Evolutionary conservation across 1,140 invertebrate species (phyloP).

Genomic region (Trichonephila inaurata): DNA sequence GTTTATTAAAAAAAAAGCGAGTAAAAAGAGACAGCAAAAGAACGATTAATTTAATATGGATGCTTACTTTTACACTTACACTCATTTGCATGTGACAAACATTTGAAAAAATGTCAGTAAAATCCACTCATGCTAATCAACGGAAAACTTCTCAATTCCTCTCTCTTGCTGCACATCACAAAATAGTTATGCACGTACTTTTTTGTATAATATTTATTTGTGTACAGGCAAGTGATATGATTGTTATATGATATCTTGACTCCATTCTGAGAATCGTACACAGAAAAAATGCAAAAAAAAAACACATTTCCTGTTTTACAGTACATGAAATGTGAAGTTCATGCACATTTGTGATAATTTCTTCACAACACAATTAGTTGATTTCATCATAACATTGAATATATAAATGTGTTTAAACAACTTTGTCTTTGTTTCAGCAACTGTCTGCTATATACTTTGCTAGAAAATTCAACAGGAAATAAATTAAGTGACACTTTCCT

Average conservation of each 20-base stretch:
- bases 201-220: not conserved
- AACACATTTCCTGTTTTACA: not conserved
- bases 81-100: slow-evolving; percentile 22
- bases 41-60: slow-evolving; percentile 28
- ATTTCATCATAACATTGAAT: not conserved
- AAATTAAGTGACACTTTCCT: not conserved
- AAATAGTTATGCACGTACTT: not conserved
- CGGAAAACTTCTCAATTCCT: not conserved
- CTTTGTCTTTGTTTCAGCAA: not conserved
- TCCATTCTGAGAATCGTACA: not conserved
- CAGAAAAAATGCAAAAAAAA: not conserved
- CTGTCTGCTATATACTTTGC: not conserved
- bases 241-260: slow-evolving; percentile 27
- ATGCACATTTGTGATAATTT: not conserved
- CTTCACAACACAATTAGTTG: not conserved
- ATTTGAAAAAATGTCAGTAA: slow-evolving; percentile 26
- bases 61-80: slow-evolving; percentile 25
- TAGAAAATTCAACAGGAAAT: slow-evolving; percentile 13
- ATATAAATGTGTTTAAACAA: not conserved
- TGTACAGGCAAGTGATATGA: slow-evolving; percentile 26
- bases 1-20: not conserved
- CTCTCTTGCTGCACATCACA: not conserved
- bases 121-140: slow-evolving; percentile 19
- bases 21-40: slow-evolving; percentile 5
- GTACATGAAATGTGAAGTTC: not conserved